phyloP scores from a whole-genome alignment of 2,113 vertebrate genomes.

The Cardinalis cardinalis region DNA sequence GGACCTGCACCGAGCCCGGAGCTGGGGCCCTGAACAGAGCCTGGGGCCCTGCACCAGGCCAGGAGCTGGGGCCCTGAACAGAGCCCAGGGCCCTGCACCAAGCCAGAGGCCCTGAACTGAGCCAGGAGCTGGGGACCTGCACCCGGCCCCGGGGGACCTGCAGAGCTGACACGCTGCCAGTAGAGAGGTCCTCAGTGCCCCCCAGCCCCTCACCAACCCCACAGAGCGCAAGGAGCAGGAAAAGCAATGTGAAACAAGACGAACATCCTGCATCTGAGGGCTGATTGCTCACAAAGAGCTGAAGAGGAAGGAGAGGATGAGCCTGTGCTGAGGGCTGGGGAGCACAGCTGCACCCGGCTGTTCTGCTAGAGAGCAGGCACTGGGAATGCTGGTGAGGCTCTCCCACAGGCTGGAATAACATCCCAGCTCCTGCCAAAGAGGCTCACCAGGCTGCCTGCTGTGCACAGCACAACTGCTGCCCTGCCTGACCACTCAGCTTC shows the following conservation, averaged over 20 bases:
- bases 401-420: background rate
- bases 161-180: background rate
- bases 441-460: background rate
- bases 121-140: too few relatives aligned
- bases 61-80: too few relatives aligned
- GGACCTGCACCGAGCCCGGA: fast-evolving
- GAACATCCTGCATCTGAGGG: fast-evolving
- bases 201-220: background rate
- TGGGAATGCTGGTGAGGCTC: background rate
- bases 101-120: too few relatives aligned
- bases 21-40: fast-evolving
- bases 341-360: fast-evolving
- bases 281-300: background rate
- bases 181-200: background rate
- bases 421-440: background rate
- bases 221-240: background rate
- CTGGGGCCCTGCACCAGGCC: too few relatives aligned
- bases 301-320: background rate
- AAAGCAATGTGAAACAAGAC: background rate
- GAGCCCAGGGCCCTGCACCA: too few relatives aligned
- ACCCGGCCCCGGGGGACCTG: too few relatives aligned
- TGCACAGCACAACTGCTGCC: background rate
- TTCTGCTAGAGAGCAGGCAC: fast-evolving
- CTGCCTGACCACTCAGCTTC: background rate
- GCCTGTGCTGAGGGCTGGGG: fast-evolving